A percentile compares a stretch with the other conserved stretches of the same genome.
These are phyloP conservation scores for Callaeas wilsoni DNA, from an alignment of 2,113 vertebrate genomes.

Conservation along the genomic window DNA sequence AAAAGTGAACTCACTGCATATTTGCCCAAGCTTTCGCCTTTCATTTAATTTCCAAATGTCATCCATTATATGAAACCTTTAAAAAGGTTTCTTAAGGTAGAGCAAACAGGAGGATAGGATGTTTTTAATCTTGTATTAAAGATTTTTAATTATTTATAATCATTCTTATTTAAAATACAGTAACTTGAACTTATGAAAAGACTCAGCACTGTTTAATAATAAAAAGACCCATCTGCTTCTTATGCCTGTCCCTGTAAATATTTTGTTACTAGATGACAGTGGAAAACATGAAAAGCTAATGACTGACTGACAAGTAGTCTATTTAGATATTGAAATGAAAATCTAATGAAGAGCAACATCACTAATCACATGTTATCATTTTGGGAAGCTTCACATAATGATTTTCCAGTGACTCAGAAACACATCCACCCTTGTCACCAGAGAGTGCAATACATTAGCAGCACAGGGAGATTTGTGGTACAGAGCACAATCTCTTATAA, in stretches of 20 bases:
- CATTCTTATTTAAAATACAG: conserved; percentile 10
- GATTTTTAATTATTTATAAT: conserved; percentile 38
- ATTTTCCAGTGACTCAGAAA: conserved; percentile 58
- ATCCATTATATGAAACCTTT: conserved; percentile 53
- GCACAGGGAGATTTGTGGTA: neutral
- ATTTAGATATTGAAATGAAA: conserved; percentile 38
- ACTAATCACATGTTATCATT: neutral
- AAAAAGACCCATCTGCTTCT: conserved; percentile 27
- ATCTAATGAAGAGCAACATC: conserved; percentile 33
- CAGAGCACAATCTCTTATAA: neutral
- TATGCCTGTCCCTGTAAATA: neutral
- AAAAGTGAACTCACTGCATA: conserved; percentile 27
- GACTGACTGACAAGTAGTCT: neutral
- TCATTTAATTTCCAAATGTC: conserved; percentile 72
- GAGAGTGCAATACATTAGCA: neutral
- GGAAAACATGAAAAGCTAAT: conserved; percentile 25
- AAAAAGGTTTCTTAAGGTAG: conserved; percentile 24
- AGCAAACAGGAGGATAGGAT: conserved; percentile 34
- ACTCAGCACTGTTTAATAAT: neutral
- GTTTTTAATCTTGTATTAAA: conserved; percentile 33
- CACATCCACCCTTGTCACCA: conserved; percentile 7
- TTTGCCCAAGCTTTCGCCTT: conserved; percentile 60
- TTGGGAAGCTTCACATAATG: conserved; percentile 16
- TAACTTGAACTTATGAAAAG: conserved; percentile 26
- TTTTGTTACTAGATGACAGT: neutral